Percentiles rank a stretch among this genome's conserved stretches.
Evolutionary conservation across 2,113 vertebrate species (phyloP).

Genomic region (Numenius arquata): DNA sequence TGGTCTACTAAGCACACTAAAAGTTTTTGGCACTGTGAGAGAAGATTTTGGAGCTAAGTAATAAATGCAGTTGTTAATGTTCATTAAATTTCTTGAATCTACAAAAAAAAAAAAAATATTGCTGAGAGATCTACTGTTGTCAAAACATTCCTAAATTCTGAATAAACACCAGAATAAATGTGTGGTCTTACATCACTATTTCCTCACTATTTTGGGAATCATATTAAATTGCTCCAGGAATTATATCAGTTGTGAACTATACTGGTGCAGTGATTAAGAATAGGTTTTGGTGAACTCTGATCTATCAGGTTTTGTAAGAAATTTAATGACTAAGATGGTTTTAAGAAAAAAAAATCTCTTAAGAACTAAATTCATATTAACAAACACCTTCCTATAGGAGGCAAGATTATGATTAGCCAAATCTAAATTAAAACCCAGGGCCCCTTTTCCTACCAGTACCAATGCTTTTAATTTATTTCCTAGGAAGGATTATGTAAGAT

Average conservation of each 20-base stretch:
- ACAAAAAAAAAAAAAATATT: not conserved
- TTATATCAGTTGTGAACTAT: not conserved
- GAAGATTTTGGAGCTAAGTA: not conserved
- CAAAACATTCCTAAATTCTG: not conserved
- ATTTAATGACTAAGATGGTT: not conserved
- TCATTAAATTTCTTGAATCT: not conserved
- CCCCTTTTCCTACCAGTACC: not conserved
- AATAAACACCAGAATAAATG: not conserved
- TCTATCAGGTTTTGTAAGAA: not conserved
- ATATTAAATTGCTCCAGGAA: not conserved
- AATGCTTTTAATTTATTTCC: conserved; percentile 60
- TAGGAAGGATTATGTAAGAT: conserved; percentile 44
- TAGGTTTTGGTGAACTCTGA: not conserved
- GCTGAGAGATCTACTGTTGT: not conserved
- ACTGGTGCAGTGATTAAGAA: not conserved
- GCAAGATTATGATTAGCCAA: conserved; percentile 33
- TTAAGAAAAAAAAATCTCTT: not conserved
- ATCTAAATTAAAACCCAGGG: conserved; percentile 54
- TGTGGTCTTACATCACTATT: not conserved
- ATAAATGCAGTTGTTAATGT: not conserved
- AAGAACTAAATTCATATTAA: not conserved
- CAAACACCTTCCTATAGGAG: not conserved
- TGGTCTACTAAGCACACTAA: not conserved
- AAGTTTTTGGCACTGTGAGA: not conserved
- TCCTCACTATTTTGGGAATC: not conserved